Evolutionary conservation across 2,113 vertebrate species (phyloP).

Genomic region (Notarius quadriscutis): DNA sequence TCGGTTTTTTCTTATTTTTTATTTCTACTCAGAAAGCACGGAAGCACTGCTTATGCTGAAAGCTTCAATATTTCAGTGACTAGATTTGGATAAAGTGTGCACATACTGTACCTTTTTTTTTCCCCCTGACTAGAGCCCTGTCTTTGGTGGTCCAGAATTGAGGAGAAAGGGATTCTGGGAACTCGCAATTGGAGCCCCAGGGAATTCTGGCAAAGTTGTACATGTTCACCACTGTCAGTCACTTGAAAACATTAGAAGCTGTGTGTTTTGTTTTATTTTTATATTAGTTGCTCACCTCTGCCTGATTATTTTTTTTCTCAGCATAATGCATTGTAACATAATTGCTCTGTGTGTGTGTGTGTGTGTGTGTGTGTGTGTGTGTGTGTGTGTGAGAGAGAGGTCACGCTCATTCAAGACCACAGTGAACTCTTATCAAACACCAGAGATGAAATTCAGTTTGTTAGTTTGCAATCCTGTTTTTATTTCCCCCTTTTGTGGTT

Average conservation of each 20-base stretch:
- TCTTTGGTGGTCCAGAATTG: conserved; percentile 11
- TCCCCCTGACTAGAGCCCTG: not conserved
- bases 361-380: too few species aligned
- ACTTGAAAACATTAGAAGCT: conserved; percentile 5
- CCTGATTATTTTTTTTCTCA: conserved; percentile 20
- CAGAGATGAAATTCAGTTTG: not conserved
- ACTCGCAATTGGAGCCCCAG: not conserved
- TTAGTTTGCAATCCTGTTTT: conserved; percentile 19
- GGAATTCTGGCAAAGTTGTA: conserved; percentile 9
- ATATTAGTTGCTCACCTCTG: conserved; percentile 21
- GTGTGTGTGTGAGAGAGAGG: not conserved
- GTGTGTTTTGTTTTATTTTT: conserved; percentile 19
- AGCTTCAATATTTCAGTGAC: not conserved
- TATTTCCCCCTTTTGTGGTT: not conserved
- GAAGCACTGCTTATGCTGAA: not conserved
- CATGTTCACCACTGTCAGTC: conserved; percentile 9
- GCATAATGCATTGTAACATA: conserved; percentile 1
- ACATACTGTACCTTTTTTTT: not conserved
- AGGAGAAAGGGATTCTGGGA: not conserved
- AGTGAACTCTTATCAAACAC: not conserved
- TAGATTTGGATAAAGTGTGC: not conserved
- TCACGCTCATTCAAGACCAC: conserved; percentile 8
- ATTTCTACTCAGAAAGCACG: conserved; percentile 30
- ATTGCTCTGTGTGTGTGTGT: not conserved
- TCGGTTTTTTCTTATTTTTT: conserved; percentile 23